These are phyloP conservation scores for Echinops telfairi DNA, from an alignment of 2,113 vertebrate genomes.

Conservation along the genomic window DNA sequence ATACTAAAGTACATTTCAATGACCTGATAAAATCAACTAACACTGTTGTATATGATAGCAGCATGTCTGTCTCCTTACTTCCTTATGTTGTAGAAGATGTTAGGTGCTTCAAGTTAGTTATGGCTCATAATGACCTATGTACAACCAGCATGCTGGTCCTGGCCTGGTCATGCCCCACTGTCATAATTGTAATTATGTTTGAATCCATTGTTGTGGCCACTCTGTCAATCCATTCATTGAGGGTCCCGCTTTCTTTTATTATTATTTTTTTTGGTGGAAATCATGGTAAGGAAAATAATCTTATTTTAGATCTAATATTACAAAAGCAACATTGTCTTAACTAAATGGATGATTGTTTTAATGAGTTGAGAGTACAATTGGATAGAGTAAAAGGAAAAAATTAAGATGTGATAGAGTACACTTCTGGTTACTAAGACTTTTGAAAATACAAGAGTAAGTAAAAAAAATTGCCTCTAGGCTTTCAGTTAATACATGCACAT, in stretches of 20 bases:
- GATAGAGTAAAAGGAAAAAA: fast-evolving
- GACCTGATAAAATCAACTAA: conserved; percentile 25
- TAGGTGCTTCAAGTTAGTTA: too few species aligned
- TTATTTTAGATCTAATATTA: not conserved
- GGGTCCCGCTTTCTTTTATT: too few species aligned
- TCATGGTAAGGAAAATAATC: not conserved
- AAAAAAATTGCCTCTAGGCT: too few species aligned
- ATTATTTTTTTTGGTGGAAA: not conserved
- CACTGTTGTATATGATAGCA: conserved; percentile 54
- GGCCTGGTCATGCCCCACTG: too few species aligned
- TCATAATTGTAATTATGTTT: too few species aligned
- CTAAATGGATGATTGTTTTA: not conserved
- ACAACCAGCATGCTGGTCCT: too few species aligned
- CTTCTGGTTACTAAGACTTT: not conserved
- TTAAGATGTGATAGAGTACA: not conserved
- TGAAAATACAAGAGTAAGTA: not conserved
- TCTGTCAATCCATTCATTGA: too few species aligned
- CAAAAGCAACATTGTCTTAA: not conserved
- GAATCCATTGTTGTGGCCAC: too few species aligned
- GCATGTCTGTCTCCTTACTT: not conserved
- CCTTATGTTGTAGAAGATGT: not conserved
- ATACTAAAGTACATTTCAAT: conserved; percentile 63
- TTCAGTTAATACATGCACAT: too few species aligned
- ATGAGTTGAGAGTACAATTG: not conserved
- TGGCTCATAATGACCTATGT: too few species aligned